Percentiles rank a stretch among this genome's conserved stretches.
These are phyloP conservation scores for Cryptus armator DNA, from an alignment of 2,888 invertebrate genomes.

Conservation along the genomic window DNA sequence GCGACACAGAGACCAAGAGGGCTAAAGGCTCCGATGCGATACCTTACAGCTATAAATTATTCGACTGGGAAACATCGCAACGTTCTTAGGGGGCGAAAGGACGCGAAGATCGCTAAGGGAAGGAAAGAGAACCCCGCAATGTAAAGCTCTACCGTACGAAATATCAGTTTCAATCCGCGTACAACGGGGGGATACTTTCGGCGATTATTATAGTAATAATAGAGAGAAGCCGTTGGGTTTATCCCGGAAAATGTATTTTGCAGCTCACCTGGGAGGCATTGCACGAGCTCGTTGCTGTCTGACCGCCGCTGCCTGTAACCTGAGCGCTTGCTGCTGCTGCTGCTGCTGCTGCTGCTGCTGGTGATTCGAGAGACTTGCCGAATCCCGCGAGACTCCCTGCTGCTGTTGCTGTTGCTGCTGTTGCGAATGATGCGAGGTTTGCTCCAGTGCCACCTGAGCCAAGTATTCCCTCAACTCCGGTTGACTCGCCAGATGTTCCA, in stretches of 20 bases:
- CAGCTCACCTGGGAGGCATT: constrained; percentile 81
- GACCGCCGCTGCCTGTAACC: constrained; percentile 78
- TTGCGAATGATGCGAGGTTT: constrained; percentile 73
- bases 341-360: constrained; percentile 66
- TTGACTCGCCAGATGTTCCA: constrained; percentile 79
- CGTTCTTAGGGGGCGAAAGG: neutral
- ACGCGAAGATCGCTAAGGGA: neutral
- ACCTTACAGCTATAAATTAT: constrained; percentile 27
- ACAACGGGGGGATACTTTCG: constrained; percentile 2
- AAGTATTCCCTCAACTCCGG: constrained; percentile 81
- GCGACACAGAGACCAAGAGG: constrained; percentile 7
- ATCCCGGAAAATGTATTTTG: constrained; percentile 16
- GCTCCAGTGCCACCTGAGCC: constrained; percentile 76
- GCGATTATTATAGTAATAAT: neutral
- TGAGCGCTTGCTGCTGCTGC: constrained; percentile 69
- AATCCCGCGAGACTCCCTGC: constrained; percentile 72
- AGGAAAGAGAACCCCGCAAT: neutral
- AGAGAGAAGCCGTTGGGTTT: neutral
- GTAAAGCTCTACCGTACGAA: neutral
- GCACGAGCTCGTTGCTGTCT: constrained; percentile 79
- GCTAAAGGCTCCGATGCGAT: constrained; percentile 1
- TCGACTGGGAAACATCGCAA: neutral
- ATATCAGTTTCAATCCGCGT: neutral
- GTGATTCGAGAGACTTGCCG: constrained; percentile 75
- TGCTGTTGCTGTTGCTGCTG: constrained; percentile 59